A percentile compares a stretch with the other conserved stretches of the same genome.
Conservation (phyloP, 1,140 invertebrate species). For the Drosophila elegans region DNA sequence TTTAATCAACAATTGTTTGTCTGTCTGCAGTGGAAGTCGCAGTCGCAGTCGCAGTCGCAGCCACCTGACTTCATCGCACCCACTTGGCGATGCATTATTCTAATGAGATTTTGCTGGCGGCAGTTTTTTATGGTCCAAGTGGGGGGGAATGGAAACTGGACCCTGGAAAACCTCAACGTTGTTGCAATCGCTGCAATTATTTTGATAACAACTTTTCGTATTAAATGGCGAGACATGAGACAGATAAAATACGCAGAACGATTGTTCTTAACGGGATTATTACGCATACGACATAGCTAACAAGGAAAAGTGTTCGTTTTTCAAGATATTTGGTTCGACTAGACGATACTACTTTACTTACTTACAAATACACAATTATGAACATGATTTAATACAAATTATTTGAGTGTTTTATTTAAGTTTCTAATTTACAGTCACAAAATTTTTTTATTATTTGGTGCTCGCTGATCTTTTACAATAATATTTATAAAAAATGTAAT, state of each 20-base stretch:
- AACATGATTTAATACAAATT: neutral
- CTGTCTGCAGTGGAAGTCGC: constrained; percentile 1
- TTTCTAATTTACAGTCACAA: too few species aligned
- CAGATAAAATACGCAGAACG: constrained; percentile 28
- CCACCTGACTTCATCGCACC: constrained; percentile 21
- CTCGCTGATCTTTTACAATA: too few species aligned
- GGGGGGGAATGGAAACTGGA: constrained; percentile 1
- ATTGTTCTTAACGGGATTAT: constrained; percentile 46
- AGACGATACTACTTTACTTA: neutral
- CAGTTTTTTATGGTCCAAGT: constrained; percentile 60
- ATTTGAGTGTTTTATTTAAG: neutral
- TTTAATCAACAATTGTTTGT: constrained; percentile 81
- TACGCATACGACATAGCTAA: constrained; percentile 73
- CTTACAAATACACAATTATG: too few species aligned
- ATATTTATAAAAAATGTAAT: too few species aligned
- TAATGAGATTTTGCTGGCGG: constrained; percentile 77
- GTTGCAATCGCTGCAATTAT: constrained; percentile 70
- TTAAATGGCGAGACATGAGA: constrained; percentile 74
- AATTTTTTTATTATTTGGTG: too few species aligned
- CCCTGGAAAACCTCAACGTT: constrained; percentile 41
- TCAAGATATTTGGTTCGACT: neutral
- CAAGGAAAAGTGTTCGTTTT: constrained; percentile 28
- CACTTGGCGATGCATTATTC: constrained; percentile 73
- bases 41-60: neutral
- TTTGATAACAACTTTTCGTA: constrained; percentile 82